Conservation (phyloP, 2,888 invertebrate genomes). For the Ophioninae sp. region DNA sequence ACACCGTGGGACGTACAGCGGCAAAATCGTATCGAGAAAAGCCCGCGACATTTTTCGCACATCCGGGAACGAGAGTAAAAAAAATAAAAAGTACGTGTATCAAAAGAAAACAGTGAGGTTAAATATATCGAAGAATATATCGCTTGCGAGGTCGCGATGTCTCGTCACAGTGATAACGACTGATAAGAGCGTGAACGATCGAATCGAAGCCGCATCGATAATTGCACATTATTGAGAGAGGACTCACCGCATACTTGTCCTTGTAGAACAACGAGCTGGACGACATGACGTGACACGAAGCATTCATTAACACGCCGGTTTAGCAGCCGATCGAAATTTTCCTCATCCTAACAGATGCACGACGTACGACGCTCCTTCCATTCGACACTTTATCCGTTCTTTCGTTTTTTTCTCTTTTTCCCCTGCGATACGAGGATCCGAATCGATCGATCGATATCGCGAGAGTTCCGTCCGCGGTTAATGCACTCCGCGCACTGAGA, state of each 20-base stretch:
- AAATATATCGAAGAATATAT: background rate
- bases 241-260: slow-evolving; percentile 78
- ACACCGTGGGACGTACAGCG: no score
- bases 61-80: no score
- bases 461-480: slow-evolving; percentile 1
- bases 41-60: no score
- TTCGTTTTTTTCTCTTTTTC: background rate
- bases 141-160: background rate
- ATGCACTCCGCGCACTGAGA: slow-evolving; percentile 32
- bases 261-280: slow-evolving; percentile 79
- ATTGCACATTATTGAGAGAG: slow-evolving; percentile 36
- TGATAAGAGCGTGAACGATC: background rate
- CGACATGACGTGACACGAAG: slow-evolving; percentile 74
- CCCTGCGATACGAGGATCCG: background rate
- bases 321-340: slow-evolving; percentile 56
- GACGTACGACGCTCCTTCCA: background rate
- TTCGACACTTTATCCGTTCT: background rate
- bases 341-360: slow-evolving; percentile 31
- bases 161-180: slow-evolving; percentile 1
- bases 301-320: slow-evolving; percentile 63
- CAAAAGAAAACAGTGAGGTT: background rate
- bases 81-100: background rate
- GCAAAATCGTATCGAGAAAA: no score
- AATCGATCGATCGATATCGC: slow-evolving; percentile 29
- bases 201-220: slow-evolving; percentile 41